Percentiles rank a stretch among this genome's conserved stretches.
phyloP scores from a whole-genome alignment of 2,113 vertebrate genomes.

The Boulengeromyrus knoepffleri region DNA sequence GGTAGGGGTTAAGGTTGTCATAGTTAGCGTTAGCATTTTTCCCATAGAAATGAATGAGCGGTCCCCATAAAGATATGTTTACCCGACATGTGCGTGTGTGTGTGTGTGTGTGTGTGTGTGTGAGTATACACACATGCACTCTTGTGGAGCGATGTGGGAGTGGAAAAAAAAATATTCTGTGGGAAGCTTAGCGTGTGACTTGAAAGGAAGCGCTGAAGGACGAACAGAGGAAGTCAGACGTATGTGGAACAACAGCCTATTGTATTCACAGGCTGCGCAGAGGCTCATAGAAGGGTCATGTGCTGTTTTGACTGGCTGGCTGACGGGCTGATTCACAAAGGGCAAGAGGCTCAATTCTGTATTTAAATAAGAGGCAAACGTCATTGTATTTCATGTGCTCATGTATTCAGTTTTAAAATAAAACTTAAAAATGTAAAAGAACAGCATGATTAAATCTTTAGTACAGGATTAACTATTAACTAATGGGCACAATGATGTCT shows the following conservation, averaged over 20 bases:
- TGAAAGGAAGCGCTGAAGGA: neutral
- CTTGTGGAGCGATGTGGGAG: neutral
- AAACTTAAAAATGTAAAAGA: neutral
- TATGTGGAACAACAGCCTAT: constrained; percentile 2
- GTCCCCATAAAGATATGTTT: no score
- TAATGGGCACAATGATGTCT: neutral
- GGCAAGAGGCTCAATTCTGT: neutral
- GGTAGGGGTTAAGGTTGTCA: no score
- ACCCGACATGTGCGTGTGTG: neutral
- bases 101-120: neutral
- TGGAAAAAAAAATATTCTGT: neutral
- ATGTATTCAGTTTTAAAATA: neutral
- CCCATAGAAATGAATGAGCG: no score
- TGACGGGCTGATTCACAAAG: neutral
- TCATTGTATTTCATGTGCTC: neutral
- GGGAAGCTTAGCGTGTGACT: neutral
- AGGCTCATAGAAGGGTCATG: neutral
- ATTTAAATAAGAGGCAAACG: neutral
- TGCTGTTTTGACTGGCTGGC: constrained; percentile 11
- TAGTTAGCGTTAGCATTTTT: no score
- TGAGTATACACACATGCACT: neutral
- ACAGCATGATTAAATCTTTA: neutral
- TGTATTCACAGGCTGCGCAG: neutral
- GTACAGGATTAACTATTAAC: neutral
- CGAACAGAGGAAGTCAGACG: neutral